Percentiles rank a stretch among this genome's conserved stretches.
Conservation (phyloP, 2,797 vertebrate species). For the Synaphobranchus kaupii region DNA sequence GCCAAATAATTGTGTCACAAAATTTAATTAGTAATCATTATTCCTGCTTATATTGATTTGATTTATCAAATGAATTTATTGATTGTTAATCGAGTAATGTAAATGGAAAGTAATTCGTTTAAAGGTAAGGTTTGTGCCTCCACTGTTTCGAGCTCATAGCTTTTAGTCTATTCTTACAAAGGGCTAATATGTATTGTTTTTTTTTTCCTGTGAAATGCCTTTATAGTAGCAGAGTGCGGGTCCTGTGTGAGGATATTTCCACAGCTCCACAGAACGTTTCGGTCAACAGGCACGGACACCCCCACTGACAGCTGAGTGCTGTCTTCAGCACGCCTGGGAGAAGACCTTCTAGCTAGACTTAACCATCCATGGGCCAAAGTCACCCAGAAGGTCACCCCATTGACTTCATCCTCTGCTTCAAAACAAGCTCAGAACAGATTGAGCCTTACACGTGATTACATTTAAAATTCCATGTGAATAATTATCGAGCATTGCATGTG, state of each 20-base stretch:
- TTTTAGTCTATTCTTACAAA: too few species aligned
- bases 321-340: constrained; percentile 64
- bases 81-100: too few species aligned
- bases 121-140: too few species aligned
- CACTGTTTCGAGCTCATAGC: too few species aligned
- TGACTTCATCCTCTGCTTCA: constrained; percentile 51
- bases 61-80: too few species aligned
- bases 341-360: constrained; percentile 61
- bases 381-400: constrained; percentile 57
- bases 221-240: not conserved
- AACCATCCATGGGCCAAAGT: constrained; percentile 62
- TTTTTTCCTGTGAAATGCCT: not conserved
- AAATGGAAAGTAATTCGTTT: too few species aligned
- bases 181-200: not conserved
- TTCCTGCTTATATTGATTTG: too few species aligned
- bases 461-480: constrained; percentile 47
- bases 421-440: constrained; percentile 39
- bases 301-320: constrained; percentile 57
- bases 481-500: constrained; percentile 50
- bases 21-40: too few species aligned
- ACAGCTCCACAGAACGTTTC: constrained; percentile 64
- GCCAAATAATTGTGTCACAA: too few species aligned
- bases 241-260: constrained; percentile 66
- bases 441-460: constrained; percentile 43
- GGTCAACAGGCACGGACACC: constrained; percentile 56